Evolutionary conservation across 2,888 invertebrate genomes (phyloP).

Genomic region (Tryphoninae sp.): DNA sequence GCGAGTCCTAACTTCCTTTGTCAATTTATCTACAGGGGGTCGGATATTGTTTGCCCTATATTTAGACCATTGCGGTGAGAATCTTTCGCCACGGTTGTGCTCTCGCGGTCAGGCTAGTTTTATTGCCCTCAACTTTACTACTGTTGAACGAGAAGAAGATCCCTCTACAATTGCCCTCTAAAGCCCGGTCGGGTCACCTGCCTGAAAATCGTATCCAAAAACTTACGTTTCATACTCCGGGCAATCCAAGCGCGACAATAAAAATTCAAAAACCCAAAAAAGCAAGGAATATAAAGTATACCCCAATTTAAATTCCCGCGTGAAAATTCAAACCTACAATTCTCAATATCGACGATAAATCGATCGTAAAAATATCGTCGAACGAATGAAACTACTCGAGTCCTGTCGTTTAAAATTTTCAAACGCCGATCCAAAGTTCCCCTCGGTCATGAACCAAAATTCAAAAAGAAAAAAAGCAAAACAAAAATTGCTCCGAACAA

Average conservation of each 20-base stretch:
- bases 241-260: conserved; percentile 3
- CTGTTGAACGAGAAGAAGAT: conserved; percentile 60
- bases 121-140: conserved; percentile 69
- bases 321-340: conserved; percentile 8
- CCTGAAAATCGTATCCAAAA: background rate
- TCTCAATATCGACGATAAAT: too few relatives aligned
- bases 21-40: conserved; percentile 56
- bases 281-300: background rate
- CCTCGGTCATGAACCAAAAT: background rate
- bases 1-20: conserved; percentile 35
- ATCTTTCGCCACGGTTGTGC: conserved; percentile 69
- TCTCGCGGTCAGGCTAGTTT: conserved; percentile 69
- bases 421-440: too few relatives aligned
- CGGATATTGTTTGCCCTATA: conserved; percentile 65
- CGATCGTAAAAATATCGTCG: too few relatives aligned
- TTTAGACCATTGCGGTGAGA: conserved; percentile 69
- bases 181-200: conserved; percentile 55
- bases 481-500: background rate
- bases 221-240: too few relatives aligned
- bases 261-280: background rate
- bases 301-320: background rate
- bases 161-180: conserved; percentile 46
- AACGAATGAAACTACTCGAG: too few relatives aligned
- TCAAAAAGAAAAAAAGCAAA: background rate
- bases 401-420: too few relatives aligned